Evolutionary conservation across 2,888 invertebrate genomes (phyloP).

Genomic region (Lepidonotus clava): DNA sequence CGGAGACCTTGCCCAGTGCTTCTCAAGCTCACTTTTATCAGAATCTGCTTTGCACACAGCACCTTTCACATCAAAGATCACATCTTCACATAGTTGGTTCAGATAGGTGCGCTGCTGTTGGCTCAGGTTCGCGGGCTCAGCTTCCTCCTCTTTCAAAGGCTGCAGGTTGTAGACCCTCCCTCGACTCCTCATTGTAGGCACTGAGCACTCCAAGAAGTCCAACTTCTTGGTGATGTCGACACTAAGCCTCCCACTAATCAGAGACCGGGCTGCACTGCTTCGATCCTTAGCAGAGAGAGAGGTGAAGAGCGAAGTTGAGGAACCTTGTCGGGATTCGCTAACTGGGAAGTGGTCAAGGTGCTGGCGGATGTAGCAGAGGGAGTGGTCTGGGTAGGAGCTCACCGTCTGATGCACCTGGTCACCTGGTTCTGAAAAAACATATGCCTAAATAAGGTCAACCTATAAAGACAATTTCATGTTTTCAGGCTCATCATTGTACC

Average conservation of each 20-base stretch:
- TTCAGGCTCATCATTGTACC: too few relatives aligned
- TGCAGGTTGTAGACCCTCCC: constrained; percentile 29
- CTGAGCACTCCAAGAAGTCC: background rate
- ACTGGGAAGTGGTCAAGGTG: constrained; percentile 30
- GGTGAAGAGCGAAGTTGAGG: background rate
- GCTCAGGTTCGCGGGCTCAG: constrained; percentile 22
- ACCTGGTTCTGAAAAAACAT: constrained; percentile 19
- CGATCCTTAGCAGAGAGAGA: background rate
- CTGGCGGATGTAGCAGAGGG: constrained; percentile 30
- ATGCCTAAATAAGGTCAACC: background rate
- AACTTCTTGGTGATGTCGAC: constrained; percentile 18
- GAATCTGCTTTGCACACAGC: background rate
- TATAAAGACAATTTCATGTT: too few relatives aligned
- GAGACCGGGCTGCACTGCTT: background rate
- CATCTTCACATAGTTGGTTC: constrained; percentile 18
- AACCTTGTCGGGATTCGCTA: background rate
- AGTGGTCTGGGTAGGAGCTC: constrained; percentile 22
- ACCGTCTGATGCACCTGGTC: constrained; percentile 13
- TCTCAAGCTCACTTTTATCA: background rate
- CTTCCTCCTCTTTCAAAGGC: constrained; percentile 9
- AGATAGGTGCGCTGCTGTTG: constrained; percentile 30
- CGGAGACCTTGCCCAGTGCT: background rate
- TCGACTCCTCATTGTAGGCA: background rate
- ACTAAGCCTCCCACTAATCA: background rate
- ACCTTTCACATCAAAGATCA: background rate